Evolutionary conservation across 1,140 invertebrate species (phyloP).

Genomic region (Drosophila nigrodunni): DNA sequence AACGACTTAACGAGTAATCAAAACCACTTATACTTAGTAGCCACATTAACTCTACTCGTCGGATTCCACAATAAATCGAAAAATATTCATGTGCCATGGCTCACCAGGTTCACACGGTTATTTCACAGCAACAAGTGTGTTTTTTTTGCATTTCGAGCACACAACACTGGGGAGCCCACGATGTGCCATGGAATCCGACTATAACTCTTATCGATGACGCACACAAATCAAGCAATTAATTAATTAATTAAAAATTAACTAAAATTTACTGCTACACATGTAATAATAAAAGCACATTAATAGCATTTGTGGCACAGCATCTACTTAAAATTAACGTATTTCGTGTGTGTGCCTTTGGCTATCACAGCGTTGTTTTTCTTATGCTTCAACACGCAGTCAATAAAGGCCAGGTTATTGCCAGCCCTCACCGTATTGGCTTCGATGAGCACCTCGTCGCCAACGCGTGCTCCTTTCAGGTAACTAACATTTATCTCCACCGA

Average conservation of each 20-base stretch:
- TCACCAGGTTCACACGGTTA: no score
- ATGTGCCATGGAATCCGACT: conserved; percentile 8
- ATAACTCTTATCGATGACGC: conserved; percentile 25
- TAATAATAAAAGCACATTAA: conserved; percentile 79
- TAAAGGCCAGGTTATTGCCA: conserved; percentile 92
- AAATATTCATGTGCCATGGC: no score
- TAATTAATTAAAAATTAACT: conserved; percentile 55
- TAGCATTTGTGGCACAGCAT: conserved; percentile 33
- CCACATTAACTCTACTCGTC: conserved; percentile 58
- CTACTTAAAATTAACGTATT: conserved; percentile 85
- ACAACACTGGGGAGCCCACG: no score
- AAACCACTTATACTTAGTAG: conserved; percentile 65
- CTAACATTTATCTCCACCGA: conserved; percentile 91
- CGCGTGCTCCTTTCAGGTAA: conserved; percentile 89
- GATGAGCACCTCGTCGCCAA: conserved; percentile 92
- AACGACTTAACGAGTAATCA: conserved; percentile 66
- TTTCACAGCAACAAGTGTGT: no score
- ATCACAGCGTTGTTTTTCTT: conserved; percentile 89
- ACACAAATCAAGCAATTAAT: conserved; percentile 58
- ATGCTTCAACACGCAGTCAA: conserved; percentile 91
- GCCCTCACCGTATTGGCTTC: conserved; percentile 91
- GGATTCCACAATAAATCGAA: conserved; percentile 6
- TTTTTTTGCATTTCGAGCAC: no score
- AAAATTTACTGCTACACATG: conserved; percentile 77
- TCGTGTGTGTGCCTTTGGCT: conserved; percentile 92